Evolutionary conservation across 2,113 vertebrate species (phyloP), one percentile per base, ranked within the genome.

Genomic region (Bujurquina vittata): DNA sequence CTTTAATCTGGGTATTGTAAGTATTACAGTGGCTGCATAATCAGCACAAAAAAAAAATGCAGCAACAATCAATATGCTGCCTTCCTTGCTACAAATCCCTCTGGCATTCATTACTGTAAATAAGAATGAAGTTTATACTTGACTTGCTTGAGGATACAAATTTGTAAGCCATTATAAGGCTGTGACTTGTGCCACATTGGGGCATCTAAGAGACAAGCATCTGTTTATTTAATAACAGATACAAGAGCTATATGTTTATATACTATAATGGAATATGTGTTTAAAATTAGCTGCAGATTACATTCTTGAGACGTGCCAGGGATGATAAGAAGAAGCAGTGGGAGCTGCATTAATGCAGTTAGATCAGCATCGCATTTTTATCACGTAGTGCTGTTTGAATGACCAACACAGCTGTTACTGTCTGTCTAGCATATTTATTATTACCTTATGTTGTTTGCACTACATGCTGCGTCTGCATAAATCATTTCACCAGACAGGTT

Each of bases 41-140:
- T 88, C 79, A 84, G 57, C 46, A 26, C 17, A 80, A 78, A 87
- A 37, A 82, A 84, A 83, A 87, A 84, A 52, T 26, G 29, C 80
- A 75, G 31, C 23, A 31, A 49, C 83, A 83, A 91, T 91, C 83
- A 90, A 90, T 84, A 84, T 85, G 75, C 61, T 67, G 37, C 26
- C 56, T 76, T 73, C 49, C 52, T 79, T 18, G 14, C 69, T 22
- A 74, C 29, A 43, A 54, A 52, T 83, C 84, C 80, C 78, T 5
- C 17, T 61, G 65, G 82, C 58, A 75, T 83, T 73, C 61, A 67
- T 22, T 80, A 75, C 77, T 77, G 82, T 90, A 91, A 90, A 87
- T 83, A 89, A 89, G 63, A 82, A 86, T 84, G 79, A 83, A 43
- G 62, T 40, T 88, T 80, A 87, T 74, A 83, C 73, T 89, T 59